These are phyloP conservation scores for Laothoe populi DNA, from an alignment of 2,888 invertebrate species.

Conservation along the genomic window DNA sequence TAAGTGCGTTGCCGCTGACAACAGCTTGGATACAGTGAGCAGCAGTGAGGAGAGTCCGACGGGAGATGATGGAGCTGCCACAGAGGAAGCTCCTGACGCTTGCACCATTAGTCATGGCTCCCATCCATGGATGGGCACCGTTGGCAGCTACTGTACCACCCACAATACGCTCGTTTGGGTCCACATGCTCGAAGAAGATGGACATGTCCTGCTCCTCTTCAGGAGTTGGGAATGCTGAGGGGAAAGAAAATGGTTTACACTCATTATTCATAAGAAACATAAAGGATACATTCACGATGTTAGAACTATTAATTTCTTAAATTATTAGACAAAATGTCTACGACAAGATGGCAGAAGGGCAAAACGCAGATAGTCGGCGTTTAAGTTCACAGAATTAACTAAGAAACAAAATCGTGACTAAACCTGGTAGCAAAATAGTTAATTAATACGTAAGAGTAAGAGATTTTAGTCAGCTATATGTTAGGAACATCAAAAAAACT, in stretches of 20 bases:
- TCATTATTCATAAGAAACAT: no score
- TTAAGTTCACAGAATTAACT: no score
- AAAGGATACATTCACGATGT: no score
- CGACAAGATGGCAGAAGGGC: no score
- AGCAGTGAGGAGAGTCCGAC: slow-evolving; percentile 60
- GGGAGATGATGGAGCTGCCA: slow-evolving; percentile 59
- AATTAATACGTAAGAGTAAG: no score
- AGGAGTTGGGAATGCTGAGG: slow-evolving; percentile 58
- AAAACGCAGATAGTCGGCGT: no score
- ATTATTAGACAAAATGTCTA: no score
- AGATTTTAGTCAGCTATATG: no score
- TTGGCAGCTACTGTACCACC: slow-evolving; percentile 55
- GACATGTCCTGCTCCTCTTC: slow-evolving; percentile 50
- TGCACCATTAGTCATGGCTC: slow-evolving; percentile 52
- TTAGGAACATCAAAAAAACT: no score
- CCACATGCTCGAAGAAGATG: slow-evolving; percentile 56
- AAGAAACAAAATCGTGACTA: no score
- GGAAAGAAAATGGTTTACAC: neutral
- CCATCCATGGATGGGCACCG: slow-evolving; percentile 64
- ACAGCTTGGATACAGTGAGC: slow-evolving; percentile 65
- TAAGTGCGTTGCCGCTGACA: slow-evolving; percentile 45
- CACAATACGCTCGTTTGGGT: slow-evolving; percentile 56
- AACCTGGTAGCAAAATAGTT: no score
- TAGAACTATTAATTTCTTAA: no score
- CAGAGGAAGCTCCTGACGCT: slow-evolving; percentile 55